Evolutionary conservation across 2,888 invertebrate species (phyloP).

Genomic region (Timema cristinae): DNA sequence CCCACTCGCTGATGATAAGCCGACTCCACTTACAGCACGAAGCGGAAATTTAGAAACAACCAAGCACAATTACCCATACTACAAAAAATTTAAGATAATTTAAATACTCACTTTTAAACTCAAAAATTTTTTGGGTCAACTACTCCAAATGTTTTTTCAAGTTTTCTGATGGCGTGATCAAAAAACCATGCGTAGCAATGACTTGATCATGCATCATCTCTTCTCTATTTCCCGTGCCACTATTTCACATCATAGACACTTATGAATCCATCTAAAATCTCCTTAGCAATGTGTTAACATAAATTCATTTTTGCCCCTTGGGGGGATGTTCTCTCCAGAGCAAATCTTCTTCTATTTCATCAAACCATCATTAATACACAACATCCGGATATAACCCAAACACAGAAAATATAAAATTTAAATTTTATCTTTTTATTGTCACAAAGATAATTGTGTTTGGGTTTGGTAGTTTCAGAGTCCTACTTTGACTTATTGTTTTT

Average conservation of each 20-base stretch:
- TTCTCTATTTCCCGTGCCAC: conserved; percentile 99
- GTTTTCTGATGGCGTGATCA: conserved; percentile 94
- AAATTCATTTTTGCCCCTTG: conserved; percentile 8
- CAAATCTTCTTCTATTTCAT: background rate
- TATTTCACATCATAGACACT: conserved; percentile 93
- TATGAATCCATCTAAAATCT: conserved; percentile 61
- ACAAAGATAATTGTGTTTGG: too few relatives aligned
- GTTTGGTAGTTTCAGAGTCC: too few relatives aligned
- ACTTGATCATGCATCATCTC: conserved; percentile 99
- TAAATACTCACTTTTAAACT: conserved; percentile 79
- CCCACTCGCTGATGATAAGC: too few relatives aligned
- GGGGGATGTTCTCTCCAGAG: background rate
- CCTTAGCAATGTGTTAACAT: background rate
- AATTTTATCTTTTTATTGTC: too few relatives aligned
- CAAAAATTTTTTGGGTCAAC: conserved; percentile 96
- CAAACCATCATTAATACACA: background rate
- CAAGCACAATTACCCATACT: too few relatives aligned
- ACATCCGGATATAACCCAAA: background rate
- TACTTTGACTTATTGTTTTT: too few relatives aligned
- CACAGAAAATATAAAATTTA: too few relatives aligned
- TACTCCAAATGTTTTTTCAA: conserved; percentile 90
- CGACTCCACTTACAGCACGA: too few relatives aligned
- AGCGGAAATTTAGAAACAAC: too few relatives aligned
- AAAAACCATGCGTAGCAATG: conserved; percentile 89
- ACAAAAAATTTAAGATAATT: too few relatives aligned